phyloP scores from a whole-genome alignment of 2,888 invertebrate species.

The Idaea aversata region DNA sequence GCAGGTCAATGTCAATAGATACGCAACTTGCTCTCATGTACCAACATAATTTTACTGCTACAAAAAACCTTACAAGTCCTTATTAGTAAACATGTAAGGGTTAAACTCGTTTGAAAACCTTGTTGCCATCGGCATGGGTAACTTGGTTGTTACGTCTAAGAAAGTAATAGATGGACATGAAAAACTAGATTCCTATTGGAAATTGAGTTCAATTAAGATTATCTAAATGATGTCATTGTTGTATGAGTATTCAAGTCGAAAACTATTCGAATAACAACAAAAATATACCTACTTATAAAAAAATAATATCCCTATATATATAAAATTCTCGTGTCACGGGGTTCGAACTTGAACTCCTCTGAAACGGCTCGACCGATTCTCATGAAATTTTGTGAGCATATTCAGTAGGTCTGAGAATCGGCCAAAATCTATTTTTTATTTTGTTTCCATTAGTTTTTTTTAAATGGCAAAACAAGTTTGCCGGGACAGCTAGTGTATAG shows the following conservation, averaged over 20 bases:
- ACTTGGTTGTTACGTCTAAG: background rate
- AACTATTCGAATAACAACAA: background rate
- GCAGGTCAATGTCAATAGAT: conserved; percentile 55
- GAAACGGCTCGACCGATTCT: too few species aligned
- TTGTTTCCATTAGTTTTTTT: too few species aligned
- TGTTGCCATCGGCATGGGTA: background rate
- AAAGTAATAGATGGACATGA: background rate
- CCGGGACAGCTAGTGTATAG: too few species aligned
- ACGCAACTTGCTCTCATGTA: conserved; percentile 24
- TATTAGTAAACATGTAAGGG: background rate
- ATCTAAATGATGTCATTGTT: background rate
- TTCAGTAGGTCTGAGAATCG: too few species aligned
- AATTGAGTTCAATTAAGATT: background rate
- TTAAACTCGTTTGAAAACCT: background rate
- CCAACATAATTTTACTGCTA: conserved; percentile 11
- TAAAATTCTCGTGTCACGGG: too few species aligned
- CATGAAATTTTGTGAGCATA: too few species aligned
- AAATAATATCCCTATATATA: too few species aligned
- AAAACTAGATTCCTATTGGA: background rate
- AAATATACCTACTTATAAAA: background rate
- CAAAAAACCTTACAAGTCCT: background rate
- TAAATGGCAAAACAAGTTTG: too few species aligned
- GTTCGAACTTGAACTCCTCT: too few species aligned
- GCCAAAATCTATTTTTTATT: too few species aligned
- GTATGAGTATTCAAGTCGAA: background rate